Base-by-base conservation (phyloP, 2,113 vertebrate species). In the Alaudala cheleensis region DNA sequence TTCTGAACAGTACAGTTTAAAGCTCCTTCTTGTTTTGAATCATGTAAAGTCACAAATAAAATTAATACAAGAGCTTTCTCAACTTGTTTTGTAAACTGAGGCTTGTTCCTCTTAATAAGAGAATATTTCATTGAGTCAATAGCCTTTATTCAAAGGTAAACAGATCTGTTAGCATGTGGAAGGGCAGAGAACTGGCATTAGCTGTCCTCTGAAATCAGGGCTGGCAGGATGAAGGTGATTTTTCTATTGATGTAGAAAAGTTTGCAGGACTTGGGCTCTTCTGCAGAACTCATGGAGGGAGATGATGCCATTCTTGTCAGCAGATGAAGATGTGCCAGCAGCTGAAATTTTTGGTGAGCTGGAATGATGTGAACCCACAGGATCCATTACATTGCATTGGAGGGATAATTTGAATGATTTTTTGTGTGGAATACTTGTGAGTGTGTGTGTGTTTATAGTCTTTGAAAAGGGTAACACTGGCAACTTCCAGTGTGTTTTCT, bases 391-490 rank as follows among this genome's bases (percentile, higher is more conserved):
- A 5, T 25, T 78, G 26, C 37, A 42, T 20, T 71, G 45, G n/a
- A 88, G 7, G 50, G 12, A 28, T 72, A 57, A 79, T 65, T 56
- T 50, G 33, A 39, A 50, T 65, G 9, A 19, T 26, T 65, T 81
- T 53, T 31, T 70, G 11, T 72, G 10, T 64, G 24, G 39, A n/a
- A n/a, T 53, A 37, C 6, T 56, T 0, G 0, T 20, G 44, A 25
- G 18, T 39, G 2, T 76, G 18, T 39, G 2, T 76, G 2, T 72
- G 4, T 72, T 5, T 49, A 1, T 56, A 11, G 22, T 34, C 6
- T 62, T 6, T 40, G 31, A 37, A 31, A 72, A 94, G 29, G 7
- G 12, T 21, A 69, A 45, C 0, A 9, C 9, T 28, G 57, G 26
- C 40, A 81, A n/a, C 37, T 84, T 93, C 13, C 14, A 49, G 3